These are phyloP conservation scores for Formica aserva DNA, from an alignment of 2,888 invertebrate genomes.

Conservation along the genomic window DNA sequence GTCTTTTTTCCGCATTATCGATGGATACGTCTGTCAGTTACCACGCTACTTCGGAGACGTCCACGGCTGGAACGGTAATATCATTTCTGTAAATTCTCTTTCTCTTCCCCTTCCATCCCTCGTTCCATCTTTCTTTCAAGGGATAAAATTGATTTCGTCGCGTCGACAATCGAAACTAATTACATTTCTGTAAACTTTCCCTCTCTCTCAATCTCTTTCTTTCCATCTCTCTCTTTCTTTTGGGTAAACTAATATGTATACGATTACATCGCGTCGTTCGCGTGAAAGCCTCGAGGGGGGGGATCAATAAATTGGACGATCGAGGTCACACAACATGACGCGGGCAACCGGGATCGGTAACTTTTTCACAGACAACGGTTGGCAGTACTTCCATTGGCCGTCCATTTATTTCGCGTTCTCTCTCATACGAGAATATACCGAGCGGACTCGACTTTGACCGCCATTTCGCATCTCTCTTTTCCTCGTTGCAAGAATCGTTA, in stretches of 20 bases:
- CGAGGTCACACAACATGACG: neutral
- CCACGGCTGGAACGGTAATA: slow-evolving; percentile 48
- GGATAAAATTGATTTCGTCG: neutral
- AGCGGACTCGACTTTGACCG: slow-evolving; percentile 68
- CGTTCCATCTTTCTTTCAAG: too few relatives aligned
- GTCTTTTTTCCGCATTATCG: slow-evolving; percentile 8
- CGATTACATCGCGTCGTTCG: neutral
- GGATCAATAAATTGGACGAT: slow-evolving; percentile 43
- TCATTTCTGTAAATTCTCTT: neutral
- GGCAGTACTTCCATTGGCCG: neutral
- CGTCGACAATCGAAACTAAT: slow-evolving; percentile 28
- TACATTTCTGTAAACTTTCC: neutral
- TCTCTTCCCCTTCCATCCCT: neutral
- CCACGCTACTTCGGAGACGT: slow-evolving; percentile 42
- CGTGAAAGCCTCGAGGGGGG: neutral
- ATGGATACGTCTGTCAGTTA: slow-evolving; percentile 50
- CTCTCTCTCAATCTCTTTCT: neutral
- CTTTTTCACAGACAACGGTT: slow-evolving; percentile 7
- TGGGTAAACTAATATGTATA: neutral
- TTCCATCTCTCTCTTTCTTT: neutral
- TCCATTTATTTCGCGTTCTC: neutral
- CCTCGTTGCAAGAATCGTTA: slow-evolving; percentile 60
- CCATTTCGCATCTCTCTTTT: slow-evolving; percentile 66
- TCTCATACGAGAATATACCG: slow-evolving; percentile 58
- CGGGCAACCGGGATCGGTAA: slow-evolving; percentile 27